phyloP scores from a whole-genome alignment of 2,888 invertebrate species.

The Cynaeus angustus region DNA sequence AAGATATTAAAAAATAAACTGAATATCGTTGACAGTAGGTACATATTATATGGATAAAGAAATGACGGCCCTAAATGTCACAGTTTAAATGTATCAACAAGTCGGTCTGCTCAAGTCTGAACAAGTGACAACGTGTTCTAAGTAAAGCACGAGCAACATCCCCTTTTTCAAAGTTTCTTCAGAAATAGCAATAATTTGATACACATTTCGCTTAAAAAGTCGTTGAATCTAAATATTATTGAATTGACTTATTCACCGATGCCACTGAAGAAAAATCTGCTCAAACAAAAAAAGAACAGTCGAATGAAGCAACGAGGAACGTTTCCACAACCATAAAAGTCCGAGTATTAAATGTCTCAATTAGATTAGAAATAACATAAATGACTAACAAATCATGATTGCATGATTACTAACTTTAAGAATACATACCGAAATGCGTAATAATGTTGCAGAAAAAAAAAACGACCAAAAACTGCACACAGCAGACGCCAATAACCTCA shows the following conservation, averaged over 20 bases:
- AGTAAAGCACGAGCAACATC: too few relatives aligned
- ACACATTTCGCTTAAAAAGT: too few relatives aligned
- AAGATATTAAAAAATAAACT: too few relatives aligned
- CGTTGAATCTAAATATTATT: not conserved
- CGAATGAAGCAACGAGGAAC: not conserved
- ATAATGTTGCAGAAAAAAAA: constrained; percentile 14
- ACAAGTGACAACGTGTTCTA: too few relatives aligned
- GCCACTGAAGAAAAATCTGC: not conserved
- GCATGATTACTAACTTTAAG: not conserved
- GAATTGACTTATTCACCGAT: not conserved
- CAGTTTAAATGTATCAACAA: too few relatives aligned
- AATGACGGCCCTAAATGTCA: too few relatives aligned
- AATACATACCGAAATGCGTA: constrained; percentile 18
- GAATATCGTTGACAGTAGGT: not conserved
- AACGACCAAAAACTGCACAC: constrained; percentile 6
- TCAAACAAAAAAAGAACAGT: not conserved
- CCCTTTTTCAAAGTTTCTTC: too few relatives aligned
- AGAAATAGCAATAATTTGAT: too few relatives aligned
- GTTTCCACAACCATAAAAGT: constrained; percentile 31
- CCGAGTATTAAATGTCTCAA: constrained; percentile 29
- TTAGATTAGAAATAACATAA: constrained; percentile 1
- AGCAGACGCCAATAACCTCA: constrained; percentile 30
- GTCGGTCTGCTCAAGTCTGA: not conserved
- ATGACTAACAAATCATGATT: constrained; percentile 7
- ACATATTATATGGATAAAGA: too few relatives aligned